Evolutionary conservation across 2,888 invertebrate species (phyloP).

Genomic region (Azorinus chamasolen): DNA sequence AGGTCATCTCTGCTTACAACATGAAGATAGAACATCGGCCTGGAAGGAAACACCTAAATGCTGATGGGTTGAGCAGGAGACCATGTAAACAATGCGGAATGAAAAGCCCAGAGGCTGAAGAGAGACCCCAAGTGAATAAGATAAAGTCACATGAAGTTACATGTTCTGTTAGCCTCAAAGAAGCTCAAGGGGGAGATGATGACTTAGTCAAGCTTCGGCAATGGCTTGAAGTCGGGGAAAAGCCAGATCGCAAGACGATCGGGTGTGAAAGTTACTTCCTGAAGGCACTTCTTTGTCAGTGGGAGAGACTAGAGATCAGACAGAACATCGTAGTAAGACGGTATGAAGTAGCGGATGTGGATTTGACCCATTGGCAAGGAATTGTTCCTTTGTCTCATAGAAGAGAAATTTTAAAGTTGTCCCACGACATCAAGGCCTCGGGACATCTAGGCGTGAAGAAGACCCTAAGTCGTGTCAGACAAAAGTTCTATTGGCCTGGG

Average conservation of each 20-base stretch:
- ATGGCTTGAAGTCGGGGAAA: constrained; percentile 6
- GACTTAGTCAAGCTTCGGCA: neutral
- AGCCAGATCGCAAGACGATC: constrained; percentile 5
- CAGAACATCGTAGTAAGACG: constrained; percentile 8
- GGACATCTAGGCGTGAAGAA: constrained; percentile 27
- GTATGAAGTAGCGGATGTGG: constrained; percentile 5
- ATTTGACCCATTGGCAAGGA: constrained; percentile 4
- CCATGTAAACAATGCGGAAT: constrained; percentile 31
- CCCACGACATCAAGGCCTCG: constrained; percentile 20
- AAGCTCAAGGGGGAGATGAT: neutral
- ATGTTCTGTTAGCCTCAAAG: neutral
- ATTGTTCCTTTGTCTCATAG: constrained; percentile 14
- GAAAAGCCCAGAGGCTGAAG: neutral
- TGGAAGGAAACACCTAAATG: constrained; percentile 18
- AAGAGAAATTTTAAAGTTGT: constrained; percentile 3
- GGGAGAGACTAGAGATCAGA: constrained; percentile 5
- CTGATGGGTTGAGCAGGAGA: constrained; percentile 25
- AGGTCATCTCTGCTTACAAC: constrained; percentile 16
- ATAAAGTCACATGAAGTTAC: neutral
- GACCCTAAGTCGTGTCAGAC: constrained; percentile 9
- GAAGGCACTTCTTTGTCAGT: constrained; percentile 9
- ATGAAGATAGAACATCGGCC: constrained; percentile 24
- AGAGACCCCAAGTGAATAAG: neutral
- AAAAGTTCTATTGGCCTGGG: constrained; percentile 31
- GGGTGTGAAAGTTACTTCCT: constrained; percentile 6